Base-by-base conservation (phyloP, 2,888 invertebrate species). In the Nycteola revayana region DNA sequence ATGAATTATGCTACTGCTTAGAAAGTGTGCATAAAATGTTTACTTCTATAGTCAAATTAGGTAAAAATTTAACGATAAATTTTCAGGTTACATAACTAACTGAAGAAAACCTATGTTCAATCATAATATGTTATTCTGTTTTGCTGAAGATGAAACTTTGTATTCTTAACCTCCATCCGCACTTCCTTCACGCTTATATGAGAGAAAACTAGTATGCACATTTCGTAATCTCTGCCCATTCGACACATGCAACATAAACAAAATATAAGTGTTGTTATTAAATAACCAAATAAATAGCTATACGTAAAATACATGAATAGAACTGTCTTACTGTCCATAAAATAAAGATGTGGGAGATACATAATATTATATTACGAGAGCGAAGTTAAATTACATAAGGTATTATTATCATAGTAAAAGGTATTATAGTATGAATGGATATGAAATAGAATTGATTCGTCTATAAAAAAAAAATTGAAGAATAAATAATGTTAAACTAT, bases 81-180 rank as follows among this genome's bases (percentile, higher is more conserved):
- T n/a, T n/a, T n/a, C n/a, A n/a, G n/a, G n/a, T n/a, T n/a, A n/a
- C n/a, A n/a, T n/a, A n/a, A n/a, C n/a, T n/a, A n/a, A n/a, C n/a
- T n/a, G n/a, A n/a, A n/a, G n/a, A n/a, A n/a, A n/a, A n/a, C n/a
- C n/a, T n/a, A n/a, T n/a, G n/a, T n/a, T n/a, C n/a, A 48, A 47
- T 49, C 44, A 53, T 58, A 53, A 52, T 48, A 60, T 46, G 46
- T 43, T 52, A 50, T 49, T 60, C 48, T 57, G 58, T 67, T 75
- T 70, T 57, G 66, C 64, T 65, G 64, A 63, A 75, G 70, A 72
- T 58, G 72, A 73, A 68, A 77, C 69, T 70, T 69, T 86, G 84
- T 86, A 86, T 74, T 85, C 70, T 75, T 87, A 85, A 86, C 84
- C 86, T 85, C 81, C 77, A 79, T 84, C 46, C 42, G 34, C 45